phyloP scores from a whole-genome alignment of 2,113 vertebrate species.

The Cacatua alba region DNA sequence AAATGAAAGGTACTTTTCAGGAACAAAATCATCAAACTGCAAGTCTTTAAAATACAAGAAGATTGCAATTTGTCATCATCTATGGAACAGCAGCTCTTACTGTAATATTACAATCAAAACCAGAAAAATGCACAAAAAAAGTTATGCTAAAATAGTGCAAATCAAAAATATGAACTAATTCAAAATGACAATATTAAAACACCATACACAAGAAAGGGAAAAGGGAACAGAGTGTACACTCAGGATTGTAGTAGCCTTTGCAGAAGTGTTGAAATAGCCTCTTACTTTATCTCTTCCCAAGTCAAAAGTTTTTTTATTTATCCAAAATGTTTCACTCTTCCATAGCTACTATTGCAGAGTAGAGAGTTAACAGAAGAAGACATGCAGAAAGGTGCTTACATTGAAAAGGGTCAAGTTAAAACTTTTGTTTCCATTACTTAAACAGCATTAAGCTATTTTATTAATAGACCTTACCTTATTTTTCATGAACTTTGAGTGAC shows the following conservation, averaged over 20 bases:
- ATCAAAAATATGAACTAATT: neutral
- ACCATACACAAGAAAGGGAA: neutral
- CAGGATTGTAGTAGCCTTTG: neutral
- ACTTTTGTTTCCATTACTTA: constrained; percentile 1
- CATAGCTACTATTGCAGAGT: neutral
- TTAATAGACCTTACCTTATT: constrained; percentile 85
- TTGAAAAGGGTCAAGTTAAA: neutral
- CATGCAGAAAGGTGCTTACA: neutral
- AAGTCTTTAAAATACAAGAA: neutral
- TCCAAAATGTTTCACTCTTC: neutral
- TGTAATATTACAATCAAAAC: neutral
- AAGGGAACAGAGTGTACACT: neutral
- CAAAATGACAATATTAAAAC: neutral
- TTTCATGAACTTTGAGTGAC: constrained; percentile 99
- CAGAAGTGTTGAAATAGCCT: neutral
- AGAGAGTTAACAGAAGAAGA: neutral
- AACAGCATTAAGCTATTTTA: constrained; percentile 36
- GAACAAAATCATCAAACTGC: neutral
- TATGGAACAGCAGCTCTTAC: neutral
- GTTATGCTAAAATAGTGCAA: neutral
- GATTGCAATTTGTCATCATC: neutral
- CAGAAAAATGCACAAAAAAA: neutral
- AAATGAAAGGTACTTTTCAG: neutral
- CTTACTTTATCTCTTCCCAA: neutral
- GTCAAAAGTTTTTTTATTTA: neutral